phyloP scores from a whole-genome alignment of 2,797 vertebrate genomes.

The Danio aesculapii region DNA sequence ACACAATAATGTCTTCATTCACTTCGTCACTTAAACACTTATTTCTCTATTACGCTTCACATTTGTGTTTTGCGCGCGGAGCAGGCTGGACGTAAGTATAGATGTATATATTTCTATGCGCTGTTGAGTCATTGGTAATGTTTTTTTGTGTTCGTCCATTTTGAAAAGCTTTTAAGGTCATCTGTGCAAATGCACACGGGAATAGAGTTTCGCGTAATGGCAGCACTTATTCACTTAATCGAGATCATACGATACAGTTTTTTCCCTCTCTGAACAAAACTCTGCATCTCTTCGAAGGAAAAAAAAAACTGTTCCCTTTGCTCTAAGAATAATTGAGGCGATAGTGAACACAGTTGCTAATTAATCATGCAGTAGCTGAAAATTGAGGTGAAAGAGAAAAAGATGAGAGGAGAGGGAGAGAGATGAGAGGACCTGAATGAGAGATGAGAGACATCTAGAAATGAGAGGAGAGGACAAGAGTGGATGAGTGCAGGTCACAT shows the following conservation, averaged over 20 bases:
- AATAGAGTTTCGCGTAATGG: slow-evolving; percentile 56
- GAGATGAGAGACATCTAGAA: slow-evolving; percentile 46
- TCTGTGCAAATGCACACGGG: slow-evolving; percentile 43
- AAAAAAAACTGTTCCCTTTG: slow-evolving; percentile 54
- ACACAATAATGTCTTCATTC: slow-evolving; percentile 47
- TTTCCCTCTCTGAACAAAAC: slow-evolving; percentile 38
- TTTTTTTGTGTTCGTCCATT: slow-evolving; percentile 47
- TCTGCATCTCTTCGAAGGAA: slow-evolving; percentile 56
- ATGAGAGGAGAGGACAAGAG: slow-evolving; percentile 34
- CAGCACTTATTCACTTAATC: slow-evolving; percentile 59
- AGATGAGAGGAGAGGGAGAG: slow-evolving; percentile 63
- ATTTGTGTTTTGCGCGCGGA: slow-evolving; percentile 5
- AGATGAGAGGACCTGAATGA: slow-evolving; percentile 43
- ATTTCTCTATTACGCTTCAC: slow-evolving; percentile 22
- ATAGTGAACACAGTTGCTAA: slow-evolving; percentile 81
- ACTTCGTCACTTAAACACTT: slow-evolving; percentile 49
- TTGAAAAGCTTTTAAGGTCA: slow-evolving; percentile 54
- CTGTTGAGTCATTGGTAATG: slow-evolving; percentile 48
- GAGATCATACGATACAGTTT: slow-evolving; percentile 54
- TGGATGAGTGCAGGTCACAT: slow-evolving; percentile 69
- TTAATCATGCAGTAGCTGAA: slow-evolving; percentile 84
- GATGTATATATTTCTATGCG: slow-evolving; percentile 15
- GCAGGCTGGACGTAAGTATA: neutral
- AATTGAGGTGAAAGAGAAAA: slow-evolving; percentile 82
- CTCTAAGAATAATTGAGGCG: slow-evolving; percentile 79